These are phyloP conservation scores for Peromyscus attwateri DNA, from an alignment of 2,797 vertebrate species.

Conservation along the genomic window DNA sequence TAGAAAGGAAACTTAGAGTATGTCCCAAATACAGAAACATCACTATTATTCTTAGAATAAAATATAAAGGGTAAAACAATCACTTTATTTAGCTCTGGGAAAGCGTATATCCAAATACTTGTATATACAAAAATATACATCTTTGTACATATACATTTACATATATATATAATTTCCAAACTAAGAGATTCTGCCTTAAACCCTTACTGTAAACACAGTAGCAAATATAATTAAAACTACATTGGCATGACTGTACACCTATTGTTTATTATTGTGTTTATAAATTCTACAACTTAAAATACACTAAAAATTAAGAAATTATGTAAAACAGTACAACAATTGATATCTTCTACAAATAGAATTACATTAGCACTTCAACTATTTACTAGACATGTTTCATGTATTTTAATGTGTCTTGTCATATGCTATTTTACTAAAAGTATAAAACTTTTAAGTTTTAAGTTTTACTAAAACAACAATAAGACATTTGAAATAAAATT, in stretches of 20 bases:
- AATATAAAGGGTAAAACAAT: not conserved
- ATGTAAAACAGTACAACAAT: not conserved
- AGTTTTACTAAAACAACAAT: not conserved
- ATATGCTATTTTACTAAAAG: not conserved
- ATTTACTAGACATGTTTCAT: not conserved
- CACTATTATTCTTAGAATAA: not conserved
- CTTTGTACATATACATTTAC: not conserved
- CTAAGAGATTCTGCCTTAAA: not conserved
- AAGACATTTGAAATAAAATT: not conserved
- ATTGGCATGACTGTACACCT: not conserved
- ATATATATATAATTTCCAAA: not conserved
- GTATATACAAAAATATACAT: not conserved
- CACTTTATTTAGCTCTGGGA: not conserved
- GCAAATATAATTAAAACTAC: not conserved
- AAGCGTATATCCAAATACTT: not conserved
- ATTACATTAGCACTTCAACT: not conserved
- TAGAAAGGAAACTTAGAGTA: not conserved
- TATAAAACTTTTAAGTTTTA: not conserved
- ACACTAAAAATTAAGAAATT: not conserved
- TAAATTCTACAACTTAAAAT: not conserved
- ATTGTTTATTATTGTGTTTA: not conserved
- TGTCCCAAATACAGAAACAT: not conserved
- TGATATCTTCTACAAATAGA: not conserved
- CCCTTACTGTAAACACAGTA: not conserved
- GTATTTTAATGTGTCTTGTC: not conserved